phyloP scores from a whole-genome alignment of 2,113 vertebrate species.

The Pluvianellus socialis region DNA sequence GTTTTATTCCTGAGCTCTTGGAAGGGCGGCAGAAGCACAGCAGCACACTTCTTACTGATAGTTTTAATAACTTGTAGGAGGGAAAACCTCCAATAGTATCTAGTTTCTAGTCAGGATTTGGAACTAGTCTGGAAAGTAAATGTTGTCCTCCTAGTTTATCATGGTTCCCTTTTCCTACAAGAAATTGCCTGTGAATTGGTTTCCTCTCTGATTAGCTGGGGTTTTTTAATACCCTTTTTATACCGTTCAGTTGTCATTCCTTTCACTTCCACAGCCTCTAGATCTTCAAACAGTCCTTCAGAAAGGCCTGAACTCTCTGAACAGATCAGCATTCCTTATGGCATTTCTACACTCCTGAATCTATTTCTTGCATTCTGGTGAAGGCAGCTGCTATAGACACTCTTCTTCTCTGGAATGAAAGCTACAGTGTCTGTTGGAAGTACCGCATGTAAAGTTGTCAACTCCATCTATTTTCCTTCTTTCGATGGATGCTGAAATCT shows the following conservation, averaged over 20 bases:
- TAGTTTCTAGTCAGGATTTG: not conserved
- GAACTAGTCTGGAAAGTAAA: not conserved
- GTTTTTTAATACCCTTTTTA: not conserved
- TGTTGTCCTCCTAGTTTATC: not conserved
- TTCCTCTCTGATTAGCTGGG: not conserved
- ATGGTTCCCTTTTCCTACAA: not conserved
- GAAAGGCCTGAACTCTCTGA: not conserved
- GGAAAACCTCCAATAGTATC: not conserved
- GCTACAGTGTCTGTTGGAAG: not conserved
- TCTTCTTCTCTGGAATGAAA: not conserved
- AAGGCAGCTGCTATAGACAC: not conserved
- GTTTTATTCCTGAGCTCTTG: not conserved
- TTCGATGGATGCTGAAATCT: not conserved
- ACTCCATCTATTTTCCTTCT: not conserved
- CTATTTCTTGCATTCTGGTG: rapidly evolving
- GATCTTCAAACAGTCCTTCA: not conserved
- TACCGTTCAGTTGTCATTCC: not conserved
- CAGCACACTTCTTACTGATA: not conserved
- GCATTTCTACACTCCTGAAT: not conserved
- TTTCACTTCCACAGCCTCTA: not conserved
- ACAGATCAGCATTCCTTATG: not conserved
- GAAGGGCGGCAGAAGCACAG: not conserved
- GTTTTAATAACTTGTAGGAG: not conserved
- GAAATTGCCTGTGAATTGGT: not conserved
- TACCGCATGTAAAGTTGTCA: not conserved